These are phyloP conservation scores for Papilio helenus DNA, from an alignment of 1,140 invertebrate genomes.

Conservation along the genomic window DNA sequence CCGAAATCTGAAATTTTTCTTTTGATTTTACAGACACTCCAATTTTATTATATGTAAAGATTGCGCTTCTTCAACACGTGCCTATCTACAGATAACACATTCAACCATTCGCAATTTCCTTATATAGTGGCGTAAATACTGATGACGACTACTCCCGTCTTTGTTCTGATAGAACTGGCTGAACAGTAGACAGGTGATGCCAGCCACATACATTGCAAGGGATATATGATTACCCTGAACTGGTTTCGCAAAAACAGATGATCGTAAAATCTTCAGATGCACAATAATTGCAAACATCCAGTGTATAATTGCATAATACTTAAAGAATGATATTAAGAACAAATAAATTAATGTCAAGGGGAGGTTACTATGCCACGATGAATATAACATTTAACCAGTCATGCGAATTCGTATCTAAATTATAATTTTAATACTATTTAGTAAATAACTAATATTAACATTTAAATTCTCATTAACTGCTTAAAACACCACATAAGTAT, in stretches of 20 bases:
- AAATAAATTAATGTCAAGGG: conserved; percentile 38
- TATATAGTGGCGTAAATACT: no score
- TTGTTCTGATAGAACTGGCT: no score
- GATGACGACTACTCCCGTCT: no score
- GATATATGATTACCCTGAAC: background rate
- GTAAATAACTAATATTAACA: background rate
- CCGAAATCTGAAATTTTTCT: no score
- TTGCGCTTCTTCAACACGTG: no score
- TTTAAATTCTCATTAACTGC: no score
- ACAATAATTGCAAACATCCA: conserved; percentile 35
- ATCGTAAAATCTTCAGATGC: background rate
- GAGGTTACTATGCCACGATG: conserved; percentile 21
- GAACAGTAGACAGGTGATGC: no score
- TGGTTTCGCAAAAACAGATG: background rate
- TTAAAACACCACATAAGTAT: background rate
- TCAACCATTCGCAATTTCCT: no score
- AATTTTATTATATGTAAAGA: no score
- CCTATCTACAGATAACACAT: no score
- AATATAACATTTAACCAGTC: background rate
- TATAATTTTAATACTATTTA: background rate
- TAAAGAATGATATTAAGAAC: conserved; percentile 21
- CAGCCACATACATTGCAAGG: no score
- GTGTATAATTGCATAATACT: conserved; percentile 20
- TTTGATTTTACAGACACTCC: no score
- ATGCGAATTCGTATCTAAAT: background rate